Conservation (phyloP, 2,888 invertebrate genomes). For the Netelia fuscicornis region DNA sequence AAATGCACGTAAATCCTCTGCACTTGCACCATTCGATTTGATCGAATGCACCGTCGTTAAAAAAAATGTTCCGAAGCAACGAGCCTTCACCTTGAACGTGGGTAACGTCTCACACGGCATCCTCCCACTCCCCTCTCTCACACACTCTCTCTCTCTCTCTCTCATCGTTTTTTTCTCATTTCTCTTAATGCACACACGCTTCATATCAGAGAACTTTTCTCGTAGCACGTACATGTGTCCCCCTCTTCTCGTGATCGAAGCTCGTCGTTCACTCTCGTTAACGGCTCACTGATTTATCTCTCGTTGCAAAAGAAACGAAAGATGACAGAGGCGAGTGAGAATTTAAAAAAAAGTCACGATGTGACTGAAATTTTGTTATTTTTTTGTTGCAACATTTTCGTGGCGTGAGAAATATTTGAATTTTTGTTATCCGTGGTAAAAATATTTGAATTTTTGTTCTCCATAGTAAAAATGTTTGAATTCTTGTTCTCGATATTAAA, state of each 20-base stretch:
- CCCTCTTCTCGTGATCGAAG: background rate
- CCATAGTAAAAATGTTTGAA: too few species aligned
- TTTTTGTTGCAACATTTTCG: background rate
- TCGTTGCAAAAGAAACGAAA: background rate
- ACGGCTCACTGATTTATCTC: background rate
- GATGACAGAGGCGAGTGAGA: background rate
- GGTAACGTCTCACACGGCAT: constrained; percentile 17
- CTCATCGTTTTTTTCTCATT: background rate
- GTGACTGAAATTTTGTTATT: background rate
- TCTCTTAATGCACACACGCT: background rate
- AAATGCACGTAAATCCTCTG: background rate
- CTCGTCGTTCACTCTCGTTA: background rate
- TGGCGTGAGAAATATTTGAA: too few species aligned
- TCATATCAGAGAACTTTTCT: background rate
- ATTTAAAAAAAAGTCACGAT: background rate
- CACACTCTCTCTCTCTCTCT: background rate
- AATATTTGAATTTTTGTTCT: too few species aligned
- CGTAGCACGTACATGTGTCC: background rate
- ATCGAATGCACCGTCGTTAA: background rate
- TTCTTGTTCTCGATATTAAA: too few species aligned
- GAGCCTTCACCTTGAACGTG: constrained; percentile 50
- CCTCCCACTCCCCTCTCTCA: background rate
- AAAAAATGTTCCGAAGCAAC: constrained; percentile 3
- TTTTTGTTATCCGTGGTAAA: too few species aligned
- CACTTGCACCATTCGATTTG: constrained; percentile 3